phyloP scores from a whole-genome alignment of 2,113 vertebrate species.

The Sylvietta virens region DNA sequence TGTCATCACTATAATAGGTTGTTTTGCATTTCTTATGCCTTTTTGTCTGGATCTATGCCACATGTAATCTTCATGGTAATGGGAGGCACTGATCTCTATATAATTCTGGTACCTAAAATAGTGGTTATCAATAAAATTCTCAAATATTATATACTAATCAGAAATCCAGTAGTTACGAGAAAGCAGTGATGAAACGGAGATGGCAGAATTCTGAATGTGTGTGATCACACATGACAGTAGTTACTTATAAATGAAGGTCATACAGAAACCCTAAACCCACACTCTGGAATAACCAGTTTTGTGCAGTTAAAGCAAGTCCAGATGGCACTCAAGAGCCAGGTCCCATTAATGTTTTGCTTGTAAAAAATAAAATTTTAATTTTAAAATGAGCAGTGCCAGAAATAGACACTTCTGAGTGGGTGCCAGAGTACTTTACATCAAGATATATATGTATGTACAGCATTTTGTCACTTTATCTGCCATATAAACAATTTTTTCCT shows the following conservation, averaged over 20 bases:
- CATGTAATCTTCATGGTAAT: not conserved
- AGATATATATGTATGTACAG: not conserved
- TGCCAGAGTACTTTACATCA: constrained; percentile 21
- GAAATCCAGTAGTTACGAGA: not conserved
- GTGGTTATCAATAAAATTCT: not conserved
- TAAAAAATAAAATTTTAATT: not conserved
- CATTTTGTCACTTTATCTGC: constrained; percentile 20
- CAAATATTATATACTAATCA: not conserved
- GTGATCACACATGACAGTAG: not conserved
- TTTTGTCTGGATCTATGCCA: not conserved
- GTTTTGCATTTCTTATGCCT: not conserved
- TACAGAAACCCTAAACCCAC: not conserved
- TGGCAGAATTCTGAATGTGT: not conserved
- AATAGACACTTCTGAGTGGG: not conserved
- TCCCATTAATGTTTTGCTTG: not conserved
- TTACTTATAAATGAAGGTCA: not conserved
- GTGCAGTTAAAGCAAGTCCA: not conserved
- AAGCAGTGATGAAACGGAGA: not conserved
- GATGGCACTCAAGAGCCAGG: not conserved
- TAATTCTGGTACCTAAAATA: not conserved
- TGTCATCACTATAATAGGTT: not conserved
- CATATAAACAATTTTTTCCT: not conserved
- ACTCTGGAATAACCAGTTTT: not conserved
- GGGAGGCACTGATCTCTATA: not conserved
- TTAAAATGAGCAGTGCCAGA: not conserved